These are phyloP conservation scores for Lutjanus erythropterus DNA, from an alignment of 2,113 vertebrate genomes.

Conservation along the genomic window DNA sequence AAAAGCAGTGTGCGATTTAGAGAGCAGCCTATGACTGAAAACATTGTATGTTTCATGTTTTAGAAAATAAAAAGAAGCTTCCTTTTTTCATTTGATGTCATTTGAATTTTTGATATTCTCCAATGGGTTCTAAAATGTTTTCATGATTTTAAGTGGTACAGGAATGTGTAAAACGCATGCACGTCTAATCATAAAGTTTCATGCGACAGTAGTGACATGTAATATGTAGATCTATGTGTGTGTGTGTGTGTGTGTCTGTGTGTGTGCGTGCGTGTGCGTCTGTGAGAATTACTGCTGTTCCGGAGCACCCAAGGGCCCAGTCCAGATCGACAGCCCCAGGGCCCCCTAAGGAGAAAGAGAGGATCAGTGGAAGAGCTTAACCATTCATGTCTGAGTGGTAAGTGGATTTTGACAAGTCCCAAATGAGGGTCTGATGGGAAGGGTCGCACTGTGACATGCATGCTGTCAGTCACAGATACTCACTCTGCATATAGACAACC, in stretches of 20 bases:
- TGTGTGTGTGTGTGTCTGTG: not conserved
- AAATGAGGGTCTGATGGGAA: constrained; percentile 60
- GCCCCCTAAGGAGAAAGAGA: constrained; percentile 25
- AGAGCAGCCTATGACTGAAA: not conserved
- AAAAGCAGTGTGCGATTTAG: not conserved
- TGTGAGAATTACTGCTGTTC: not conserved
- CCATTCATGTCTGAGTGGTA: constrained; percentile 65
- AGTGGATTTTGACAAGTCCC: constrained; percentile 74
- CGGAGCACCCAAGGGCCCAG: constrained; percentile 4
- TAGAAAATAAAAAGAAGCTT: not conserved
- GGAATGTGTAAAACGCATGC: not conserved
- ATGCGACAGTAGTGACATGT: not conserved
- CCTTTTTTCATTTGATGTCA: not conserved
- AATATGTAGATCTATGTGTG: not conserved
- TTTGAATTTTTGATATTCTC: not conserved
- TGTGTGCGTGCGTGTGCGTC: not conserved
- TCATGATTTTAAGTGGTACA: not conserved
- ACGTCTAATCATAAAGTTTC: not conserved
- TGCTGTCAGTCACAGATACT: constrained; percentile 35
- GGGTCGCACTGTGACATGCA: constrained; percentile 39
- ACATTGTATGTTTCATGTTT: not conserved
- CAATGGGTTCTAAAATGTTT: not conserved
- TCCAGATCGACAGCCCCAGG: constrained; percentile 17
- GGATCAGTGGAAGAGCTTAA: constrained; percentile 56
- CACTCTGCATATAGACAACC: constrained; percentile 40